Base-by-base conservation (phyloP, 1,140 invertebrate genomes). In the Proctacanthus coquilletti region DNA sequence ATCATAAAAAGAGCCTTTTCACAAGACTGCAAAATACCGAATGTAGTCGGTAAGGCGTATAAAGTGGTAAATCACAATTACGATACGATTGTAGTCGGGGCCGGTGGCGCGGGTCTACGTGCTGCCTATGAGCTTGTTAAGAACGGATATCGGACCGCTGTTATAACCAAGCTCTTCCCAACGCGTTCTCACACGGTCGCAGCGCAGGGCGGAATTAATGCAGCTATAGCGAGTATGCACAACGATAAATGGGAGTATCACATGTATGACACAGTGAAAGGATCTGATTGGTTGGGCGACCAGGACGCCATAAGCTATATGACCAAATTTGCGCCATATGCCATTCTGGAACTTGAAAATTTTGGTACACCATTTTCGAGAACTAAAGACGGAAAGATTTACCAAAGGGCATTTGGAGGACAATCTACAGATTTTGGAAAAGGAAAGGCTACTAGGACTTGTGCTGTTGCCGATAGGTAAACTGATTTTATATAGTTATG, bases 261-360 rank as follows among this genome's bases (percentile, higher is more conserved):
- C 52, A 88, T 94, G 75, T 87, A 89, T 56, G 88, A 77, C 53
- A 95, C 89, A 1, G 86, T 95, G 10, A 95, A 95, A 63, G 87
- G 89, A 23, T 89, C 85, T 36, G 89, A 95, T 70, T 95, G 89
- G 89, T 64, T 94, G 4, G 91, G 91, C 34, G 91, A 95, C 61
- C 86, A 94, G 61, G 84, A 94, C 66, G 86, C 88, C 14, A 94
- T 94, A 51, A 84, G 92, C 56, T 94, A 89, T 55, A 87, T 95
- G 83, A 88, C 86, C 15, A 66, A 79, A 42, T 85, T 94, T 61
- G 89, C 91, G 3, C 84, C 84, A 9, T 71, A 80, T 41, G 84
- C 86, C 47, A 80, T 94, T 18, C 76, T 83, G 57, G 89, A 94
- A 64, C 62, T 94, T 34, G 91, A 94, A 65, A 89, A 92, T 56